Conservation (phyloP, 2,797 vertebrate species). For the Masticophis lateralis region DNA sequence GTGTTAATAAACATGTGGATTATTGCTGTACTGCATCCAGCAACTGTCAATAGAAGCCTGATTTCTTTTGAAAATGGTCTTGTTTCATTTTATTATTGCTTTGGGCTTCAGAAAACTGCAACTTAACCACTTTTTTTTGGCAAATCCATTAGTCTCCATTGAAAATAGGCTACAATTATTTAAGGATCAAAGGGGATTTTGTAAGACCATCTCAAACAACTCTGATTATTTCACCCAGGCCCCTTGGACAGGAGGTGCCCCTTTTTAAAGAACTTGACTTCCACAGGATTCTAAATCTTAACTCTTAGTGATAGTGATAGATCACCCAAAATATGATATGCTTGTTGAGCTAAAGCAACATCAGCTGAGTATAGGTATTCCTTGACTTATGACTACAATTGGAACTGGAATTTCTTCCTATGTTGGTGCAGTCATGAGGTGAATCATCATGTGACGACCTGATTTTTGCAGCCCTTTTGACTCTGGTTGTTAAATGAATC, state of each 20-base stretch:
- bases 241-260: not conserved
- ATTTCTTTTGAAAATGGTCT: constrained; percentile 32
- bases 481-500: not conserved
- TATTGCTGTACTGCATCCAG: constrained; percentile 21
- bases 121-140: constrained; percentile 17
- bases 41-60: constrained; percentile 19
- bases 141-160: not conserved
- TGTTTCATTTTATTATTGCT: constrained; percentile 25
- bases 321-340: not conserved
- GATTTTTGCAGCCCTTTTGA: not conserved
- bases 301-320: not conserved
- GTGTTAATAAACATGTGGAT: constrained; percentile 23
- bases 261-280: not conserved
- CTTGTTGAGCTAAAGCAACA: not conserved
- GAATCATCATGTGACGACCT: not conserved
- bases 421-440: not conserved
- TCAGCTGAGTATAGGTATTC: not conserved
- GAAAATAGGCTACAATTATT: constrained; percentile 29
- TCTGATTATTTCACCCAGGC: not conserved
- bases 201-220: not conserved
- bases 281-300: not conserved
- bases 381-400: not conserved
- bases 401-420: not conserved
- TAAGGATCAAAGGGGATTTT: constrained; percentile 26
- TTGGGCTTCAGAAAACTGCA: constrained; percentile 8